These are phyloP conservation scores for Drosophila prolongata DNA, from an alignment of 2,888 invertebrate genomes.

Conservation along the genomic window DNA sequence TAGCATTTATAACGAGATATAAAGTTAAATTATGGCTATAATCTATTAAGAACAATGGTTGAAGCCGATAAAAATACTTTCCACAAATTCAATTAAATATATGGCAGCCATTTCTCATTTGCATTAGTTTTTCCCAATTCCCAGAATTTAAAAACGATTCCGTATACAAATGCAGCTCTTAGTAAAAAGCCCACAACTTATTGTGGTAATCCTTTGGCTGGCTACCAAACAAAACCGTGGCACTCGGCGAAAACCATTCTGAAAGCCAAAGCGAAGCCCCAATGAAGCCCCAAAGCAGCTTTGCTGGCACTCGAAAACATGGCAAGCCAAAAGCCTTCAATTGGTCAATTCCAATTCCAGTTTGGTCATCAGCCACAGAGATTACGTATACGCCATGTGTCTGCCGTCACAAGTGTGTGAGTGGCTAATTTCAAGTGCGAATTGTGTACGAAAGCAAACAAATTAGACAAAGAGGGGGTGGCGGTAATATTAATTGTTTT, in stretches of 20 bases:
- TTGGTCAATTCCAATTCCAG: slow-evolving; percentile 55
- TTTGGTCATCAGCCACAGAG: slow-evolving; percentile 43
- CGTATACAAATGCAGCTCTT: background rate
- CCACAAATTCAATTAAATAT: no score
- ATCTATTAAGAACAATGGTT: no score
- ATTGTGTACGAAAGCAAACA: slow-evolving; percentile 63
- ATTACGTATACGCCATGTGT: slow-evolving; percentile 67
- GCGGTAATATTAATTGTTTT: slow-evolving; percentile 63
- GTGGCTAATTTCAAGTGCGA: slow-evolving; percentile 43
- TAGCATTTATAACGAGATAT: no score
- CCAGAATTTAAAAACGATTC: slow-evolving; percentile 15
- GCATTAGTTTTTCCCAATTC: slow-evolving; percentile 1
- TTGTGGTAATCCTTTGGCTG: slow-evolving; percentile 14
- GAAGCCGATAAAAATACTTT: no score
- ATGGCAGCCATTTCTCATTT: background rate
- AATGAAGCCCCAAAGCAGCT: slow-evolving; percentile 63
- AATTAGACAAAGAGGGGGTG: slow-evolving; percentile 54
- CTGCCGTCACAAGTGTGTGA: slow-evolving; percentile 17
- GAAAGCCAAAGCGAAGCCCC: slow-evolving; percentile 35
- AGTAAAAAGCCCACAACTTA: slow-evolving; percentile 3
- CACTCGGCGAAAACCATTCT: slow-evolving; percentile 19
- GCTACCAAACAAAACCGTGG: slow-evolving; percentile 25
- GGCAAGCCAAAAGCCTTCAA: slow-evolving; percentile 52
- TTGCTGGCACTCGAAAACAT: slow-evolving; percentile 69
- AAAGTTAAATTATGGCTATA: no score